phyloP scores from a whole-genome alignment of 2,888 invertebrate species.

The Stomorhina lunata region DNA sequence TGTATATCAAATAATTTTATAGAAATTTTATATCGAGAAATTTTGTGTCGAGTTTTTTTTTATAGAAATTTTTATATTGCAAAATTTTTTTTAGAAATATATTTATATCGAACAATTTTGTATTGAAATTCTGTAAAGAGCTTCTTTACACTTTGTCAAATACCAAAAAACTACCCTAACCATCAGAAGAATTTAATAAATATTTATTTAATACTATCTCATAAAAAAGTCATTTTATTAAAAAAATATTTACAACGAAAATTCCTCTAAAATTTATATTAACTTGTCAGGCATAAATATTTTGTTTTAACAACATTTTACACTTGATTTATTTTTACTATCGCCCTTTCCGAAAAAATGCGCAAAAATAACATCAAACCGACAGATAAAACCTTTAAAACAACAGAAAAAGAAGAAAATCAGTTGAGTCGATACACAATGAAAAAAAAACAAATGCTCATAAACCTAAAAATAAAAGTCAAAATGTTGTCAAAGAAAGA shows the following conservation, averaged over 20 bases:
- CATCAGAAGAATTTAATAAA: not conserved
- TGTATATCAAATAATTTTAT: no score
- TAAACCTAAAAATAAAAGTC: slow-evolving; percentile 24
- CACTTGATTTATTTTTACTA: slow-evolving; percentile 20
- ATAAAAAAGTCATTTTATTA: not conserved
- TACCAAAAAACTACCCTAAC: not conserved
- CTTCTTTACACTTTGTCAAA: not conserved
- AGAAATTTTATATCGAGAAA: no score
- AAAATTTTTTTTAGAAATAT: no score
- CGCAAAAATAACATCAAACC: not conserved
- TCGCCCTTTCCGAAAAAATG: not conserved
- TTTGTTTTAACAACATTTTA: slow-evolving; percentile 2
- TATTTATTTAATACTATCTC: not conserved
- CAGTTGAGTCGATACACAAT: not conserved
- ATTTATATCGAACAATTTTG: no score
- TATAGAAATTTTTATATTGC: no score
- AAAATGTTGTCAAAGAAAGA: not conserved
- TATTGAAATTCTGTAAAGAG: no score
- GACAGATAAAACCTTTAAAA: not conserved
- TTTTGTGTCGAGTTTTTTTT: no score
- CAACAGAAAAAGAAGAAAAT: not conserved
- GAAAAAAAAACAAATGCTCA: slow-evolving; percentile 17
- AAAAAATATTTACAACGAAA: not conserved
- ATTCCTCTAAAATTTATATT: not conserved
- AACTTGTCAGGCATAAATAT: not conserved